Base-by-base conservation (phyloP, 2,888 invertebrate genomes). In the Brachypalpus laphriformis region DNA sequence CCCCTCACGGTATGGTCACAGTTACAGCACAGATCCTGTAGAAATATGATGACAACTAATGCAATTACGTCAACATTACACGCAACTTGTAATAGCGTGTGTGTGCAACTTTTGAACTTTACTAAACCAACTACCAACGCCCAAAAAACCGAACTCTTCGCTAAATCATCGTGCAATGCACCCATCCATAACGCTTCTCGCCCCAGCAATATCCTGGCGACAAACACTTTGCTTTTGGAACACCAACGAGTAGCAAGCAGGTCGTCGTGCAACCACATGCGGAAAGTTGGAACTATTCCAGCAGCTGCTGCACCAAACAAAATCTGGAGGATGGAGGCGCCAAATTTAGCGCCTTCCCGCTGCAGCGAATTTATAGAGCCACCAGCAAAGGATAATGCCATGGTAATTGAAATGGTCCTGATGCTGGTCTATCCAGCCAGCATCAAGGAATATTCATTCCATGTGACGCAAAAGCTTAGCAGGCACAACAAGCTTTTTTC, bases 41-140 rank as follows among this genome's bases (percentile, higher is more conserved):
- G 8, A 34, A 42, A 20, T 40, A 34, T 14, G 54, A 76, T 59
- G 49, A 76, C 16, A 75, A 28, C 47, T 5, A 77, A 34, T 68
- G 63, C 59, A 80, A 34, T 70, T 83, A 85, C 75, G 81, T 80
- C 85, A 85, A 85, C 56, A 63, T 65, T 70, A 49, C 34, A 80
- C 74, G 74, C 63, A 65, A 57, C 78, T 66, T 16, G 49, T 14
- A 34, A 68, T 42, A 56, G 31, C 28, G n/a, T 78, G 16, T 74
- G 56, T 66, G 54, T 70, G 68, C 59, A 85, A 75, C 80, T 80
- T 75, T 80, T 85, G 85, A 85, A 85, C 85, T 71, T 81, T 54
- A 70, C 75, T 81, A 71, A 59, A 54, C 70, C 80, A 75, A 80
- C 76, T 66, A 85, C 81, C 85, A 85, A 85, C 85, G 85, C 85